Evolutionary conservation across 2,797 vertebrate genomes (phyloP), one percentile per base, ranked within the genome.

Genomic region (Anabas testudineus): DNA sequence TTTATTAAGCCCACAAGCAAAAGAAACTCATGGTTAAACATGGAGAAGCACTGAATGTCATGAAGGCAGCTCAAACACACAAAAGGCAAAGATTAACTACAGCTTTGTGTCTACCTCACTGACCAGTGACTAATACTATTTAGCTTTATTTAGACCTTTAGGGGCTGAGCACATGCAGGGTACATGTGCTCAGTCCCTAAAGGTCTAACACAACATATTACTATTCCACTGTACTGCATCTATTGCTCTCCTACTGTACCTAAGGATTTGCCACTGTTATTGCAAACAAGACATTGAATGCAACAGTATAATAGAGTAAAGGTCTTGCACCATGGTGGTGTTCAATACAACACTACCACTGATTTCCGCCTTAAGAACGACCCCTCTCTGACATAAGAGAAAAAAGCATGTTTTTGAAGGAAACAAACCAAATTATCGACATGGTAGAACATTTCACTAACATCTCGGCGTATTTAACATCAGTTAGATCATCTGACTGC

Each of bases 1-100:
- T n/a, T 28, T 67, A 61, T 65, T 34, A 74, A 77, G 65, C 49
- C 60, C 42, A 57, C 8, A n/a, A 45, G 67, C 30, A 37, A 57
- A 57, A 67, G 16, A 65, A 56, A 64, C 10, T 30, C 30, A 28
- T n/a, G 41, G 32, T 56, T 66, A 42, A 64, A 76, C 41, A 37
- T 21, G 55, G 19, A 1, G 36, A 62, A 48, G 18, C 45, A 39
- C 60, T 56, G 43, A 55, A 74, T 45, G n/a, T 5, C 30, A 45
- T 19, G 34, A 53, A 47, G 55, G 55, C 45, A 56, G 43, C 57
- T 63, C 43, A 55, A 65, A 56, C 53, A 39, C 54, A 24, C 28
- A 28, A 15, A 34, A 7, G 49, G 10, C 7, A 24, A 41, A 21
- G 19, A 65, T 54, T 34, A 45, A 68, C 19, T 48, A 41, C 22